Conservation (phyloP, 2,113 vertebrate species). For the Archilochus colubris region DNA sequence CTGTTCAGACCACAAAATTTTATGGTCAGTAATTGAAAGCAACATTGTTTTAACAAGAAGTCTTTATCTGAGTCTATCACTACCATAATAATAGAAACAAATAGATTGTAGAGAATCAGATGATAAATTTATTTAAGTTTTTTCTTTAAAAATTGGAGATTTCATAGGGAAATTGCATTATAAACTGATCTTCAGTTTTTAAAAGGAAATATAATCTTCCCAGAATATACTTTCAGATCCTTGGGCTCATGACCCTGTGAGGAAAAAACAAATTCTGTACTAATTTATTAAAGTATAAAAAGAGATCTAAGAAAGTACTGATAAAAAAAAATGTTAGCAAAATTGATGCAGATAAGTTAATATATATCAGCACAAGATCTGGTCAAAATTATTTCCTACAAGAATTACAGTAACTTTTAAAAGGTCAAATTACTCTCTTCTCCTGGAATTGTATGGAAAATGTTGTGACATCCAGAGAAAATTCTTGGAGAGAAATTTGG, state of each 20-base stretch:
- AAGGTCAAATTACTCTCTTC: not conserved
- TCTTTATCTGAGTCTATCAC: not conserved
- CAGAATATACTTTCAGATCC: not conserved
- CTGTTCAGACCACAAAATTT: not conserved
- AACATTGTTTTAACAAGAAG: not conserved
- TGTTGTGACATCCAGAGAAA: not conserved
- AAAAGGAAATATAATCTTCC: not conserved
- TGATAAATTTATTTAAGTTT: not conserved
- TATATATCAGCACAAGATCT: not conserved
- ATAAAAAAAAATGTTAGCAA: not conserved
- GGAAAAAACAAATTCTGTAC: not conserved
- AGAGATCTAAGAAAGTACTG: not conserved
- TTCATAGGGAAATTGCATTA: not conserved
- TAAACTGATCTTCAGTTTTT: not conserved
- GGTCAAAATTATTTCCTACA: not conserved
- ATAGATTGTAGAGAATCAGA: not conserved
- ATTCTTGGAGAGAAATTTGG: slow-evolving; percentile 3
- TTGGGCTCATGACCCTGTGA: not conserved
- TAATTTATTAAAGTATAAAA: not conserved
- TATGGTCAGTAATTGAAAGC: not conserved
- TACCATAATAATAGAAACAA: not conserved
- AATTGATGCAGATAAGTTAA: not conserved
- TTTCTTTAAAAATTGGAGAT: not conserved
- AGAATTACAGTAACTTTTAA: not conserved
- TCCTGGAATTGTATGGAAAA: slow-evolving; percentile 3